A percentile compares a stretch with the other conserved stretches of the same genome.
Conservation (phyloP, 2,888 invertebrate species). For the Agapostemon virescens region DNA sequence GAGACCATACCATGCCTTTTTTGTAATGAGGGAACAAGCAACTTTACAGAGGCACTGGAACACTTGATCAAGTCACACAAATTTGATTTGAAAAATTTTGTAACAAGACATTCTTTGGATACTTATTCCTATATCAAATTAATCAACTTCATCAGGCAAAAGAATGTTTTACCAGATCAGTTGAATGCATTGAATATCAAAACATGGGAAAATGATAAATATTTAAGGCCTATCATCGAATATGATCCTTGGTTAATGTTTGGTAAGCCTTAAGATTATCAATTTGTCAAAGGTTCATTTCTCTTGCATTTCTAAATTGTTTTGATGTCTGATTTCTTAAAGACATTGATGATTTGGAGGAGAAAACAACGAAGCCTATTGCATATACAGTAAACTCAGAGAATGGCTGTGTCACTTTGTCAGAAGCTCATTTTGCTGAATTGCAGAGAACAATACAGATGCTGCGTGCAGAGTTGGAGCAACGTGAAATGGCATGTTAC, state of each 20-base stretch:
- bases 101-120: slow-evolving; percentile 88
- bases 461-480: slow-evolving; percentile 83
- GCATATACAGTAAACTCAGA: slow-evolving; percentile 84
- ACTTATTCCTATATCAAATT: slow-evolving; percentile 91
- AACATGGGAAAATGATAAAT: slow-evolving; percentile 89
- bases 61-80: slow-evolving; percentile 86
- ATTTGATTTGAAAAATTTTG: slow-evolving; percentile 85
- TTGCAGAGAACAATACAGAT: slow-evolving; percentile 84
- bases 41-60: slow-evolving; percentile 84
- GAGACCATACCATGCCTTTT: slow-evolving; percentile 86
- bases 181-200: slow-evolving; percentile 82
- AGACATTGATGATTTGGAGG: slow-evolving; percentile 74
- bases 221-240: slow-evolving; percentile 87
- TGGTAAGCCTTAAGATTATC: slow-evolving; percentile 81
- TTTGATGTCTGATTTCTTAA: slow-evolving; percentile 32
- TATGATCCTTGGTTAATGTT: slow-evolving; percentile 92
- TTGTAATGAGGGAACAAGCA: slow-evolving; percentile 84
- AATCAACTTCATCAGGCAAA: slow-evolving; percentile 89
- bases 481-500: slow-evolving; percentile 78
- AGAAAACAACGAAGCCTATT: slow-evolving; percentile 78
- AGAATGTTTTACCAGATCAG: slow-evolving; percentile 83
- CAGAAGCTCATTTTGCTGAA: slow-evolving; percentile 84
- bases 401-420: slow-evolving; percentile 84
- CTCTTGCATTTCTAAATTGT: neutral
- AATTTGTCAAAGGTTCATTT: neutral